These are phyloP conservation scores for Timandra comae DNA, from an alignment of 2,888 invertebrate genomes.

Conservation along the genomic window DNA sequence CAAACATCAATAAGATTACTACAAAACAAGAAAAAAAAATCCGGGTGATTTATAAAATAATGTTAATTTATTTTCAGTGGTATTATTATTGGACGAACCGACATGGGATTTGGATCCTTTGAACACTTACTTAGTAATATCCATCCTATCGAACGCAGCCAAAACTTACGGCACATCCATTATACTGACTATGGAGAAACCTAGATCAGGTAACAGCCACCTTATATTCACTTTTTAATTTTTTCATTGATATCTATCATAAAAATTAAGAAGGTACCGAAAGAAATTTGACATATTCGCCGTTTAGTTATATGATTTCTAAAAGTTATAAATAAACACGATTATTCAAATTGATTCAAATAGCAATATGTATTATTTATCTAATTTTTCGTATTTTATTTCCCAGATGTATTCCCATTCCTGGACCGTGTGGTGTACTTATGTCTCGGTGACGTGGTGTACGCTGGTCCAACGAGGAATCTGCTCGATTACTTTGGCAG, in stretches of 20 bases:
- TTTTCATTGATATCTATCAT: too few species aligned
- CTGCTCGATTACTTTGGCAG: constrained; percentile 96
- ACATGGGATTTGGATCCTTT: constrained; percentile 96
- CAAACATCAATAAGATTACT: background rate
- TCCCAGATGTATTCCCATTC: constrained; percentile 94
- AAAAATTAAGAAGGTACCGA: too few species aligned
- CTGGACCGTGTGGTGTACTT: constrained; percentile 93
- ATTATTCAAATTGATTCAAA: too few species aligned
- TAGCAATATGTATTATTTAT: too few species aligned
- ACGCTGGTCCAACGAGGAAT: constrained; percentile 92
- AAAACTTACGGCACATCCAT: constrained; percentile 95
- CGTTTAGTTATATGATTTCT: too few species aligned
- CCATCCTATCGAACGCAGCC: constrained; percentile 92
- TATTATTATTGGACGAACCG: constrained; percentile 93
- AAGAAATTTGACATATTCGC: too few species aligned
- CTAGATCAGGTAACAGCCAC: constrained; percentile 82
- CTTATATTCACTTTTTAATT: too few species aligned
- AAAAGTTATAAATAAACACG: too few species aligned
- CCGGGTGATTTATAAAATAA: background rate
- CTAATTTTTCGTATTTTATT: constrained; percentile 5
- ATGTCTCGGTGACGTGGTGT: constrained; percentile 93
- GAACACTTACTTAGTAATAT: constrained; percentile 95
- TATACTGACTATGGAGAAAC: constrained; percentile 94
- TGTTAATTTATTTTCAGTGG: constrained; percentile 73
- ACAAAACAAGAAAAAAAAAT: background rate